These are phyloP conservation scores for Chrysolina americana DNA, from an alignment of 2,888 invertebrate species.

Conservation along the genomic window DNA sequence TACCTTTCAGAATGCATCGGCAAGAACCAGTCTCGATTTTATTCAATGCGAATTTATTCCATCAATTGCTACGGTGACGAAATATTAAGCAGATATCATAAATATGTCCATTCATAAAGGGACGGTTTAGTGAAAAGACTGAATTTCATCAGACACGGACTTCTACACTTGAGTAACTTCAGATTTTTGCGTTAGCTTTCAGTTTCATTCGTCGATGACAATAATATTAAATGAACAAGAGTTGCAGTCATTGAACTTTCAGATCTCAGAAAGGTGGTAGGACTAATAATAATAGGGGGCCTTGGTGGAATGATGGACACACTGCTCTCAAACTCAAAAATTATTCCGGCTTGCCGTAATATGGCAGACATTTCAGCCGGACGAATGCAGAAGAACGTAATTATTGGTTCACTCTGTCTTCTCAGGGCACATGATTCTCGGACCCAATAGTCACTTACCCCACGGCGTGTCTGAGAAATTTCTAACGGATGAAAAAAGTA, in stretches of 20 bases:
- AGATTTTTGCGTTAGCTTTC: neutral
- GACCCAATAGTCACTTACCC: too few species aligned
- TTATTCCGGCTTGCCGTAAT: too few species aligned
- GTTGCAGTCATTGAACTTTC: neutral
- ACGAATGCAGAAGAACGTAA: too few species aligned
- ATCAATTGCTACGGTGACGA: constrained; percentile 47
- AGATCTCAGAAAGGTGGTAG: too few species aligned
- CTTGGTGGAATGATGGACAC: too few species aligned
- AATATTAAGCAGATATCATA: constrained; percentile 45
- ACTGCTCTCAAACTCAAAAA: too few species aligned
- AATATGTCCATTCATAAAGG: constrained; percentile 40
- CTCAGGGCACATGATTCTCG: too few species aligned
- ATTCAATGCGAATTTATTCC: constrained; percentile 48
- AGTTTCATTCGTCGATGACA: neutral
- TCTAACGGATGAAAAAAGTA: too few species aligned
- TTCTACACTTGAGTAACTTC: neutral
- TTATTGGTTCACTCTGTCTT: too few species aligned
- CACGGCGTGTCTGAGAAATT: too few species aligned
- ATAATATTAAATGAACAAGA: neutral
- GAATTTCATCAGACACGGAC: neutral
- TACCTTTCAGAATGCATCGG: constrained; percentile 48
- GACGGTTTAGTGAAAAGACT: constrained; percentile 14
- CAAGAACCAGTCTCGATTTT: constrained; percentile 52
- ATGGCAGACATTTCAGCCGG: too few species aligned
- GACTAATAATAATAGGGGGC: too few species aligned